These are phyloP conservation scores for Tachystola acroxantha DNA, from an alignment of 2,888 invertebrate species.

Conservation along the genomic window DNA sequence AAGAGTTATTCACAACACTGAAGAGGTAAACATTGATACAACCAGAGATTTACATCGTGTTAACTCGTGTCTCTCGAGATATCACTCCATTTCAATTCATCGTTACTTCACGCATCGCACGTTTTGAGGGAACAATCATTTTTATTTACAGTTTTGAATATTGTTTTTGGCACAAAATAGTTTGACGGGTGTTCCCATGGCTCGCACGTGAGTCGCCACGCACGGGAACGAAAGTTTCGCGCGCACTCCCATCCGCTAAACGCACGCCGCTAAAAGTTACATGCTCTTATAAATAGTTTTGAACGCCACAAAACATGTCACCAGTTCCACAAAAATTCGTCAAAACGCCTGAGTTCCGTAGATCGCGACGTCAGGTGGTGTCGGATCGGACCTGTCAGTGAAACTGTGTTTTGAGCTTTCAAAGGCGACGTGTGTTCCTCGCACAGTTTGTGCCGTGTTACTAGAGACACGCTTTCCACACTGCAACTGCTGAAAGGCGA, in stretches of 20 bases:
- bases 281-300: constrained; percentile 66
- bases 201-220: constrained; percentile 43
- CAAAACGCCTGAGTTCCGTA: constrained; percentile 39
- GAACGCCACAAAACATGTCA: constrained; percentile 42
- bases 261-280: constrained; percentile 50
- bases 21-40: constrained; percentile 72
- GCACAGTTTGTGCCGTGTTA: constrained; percentile 72
- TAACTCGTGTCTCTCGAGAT: constrained; percentile 35
- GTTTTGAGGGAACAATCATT: constrained; percentile 32
- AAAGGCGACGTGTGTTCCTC: constrained; percentile 64
- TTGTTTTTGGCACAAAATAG: constrained; percentile 60
- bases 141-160: constrained; percentile 35
- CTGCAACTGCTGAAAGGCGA: constrained; percentile 73
- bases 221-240: constrained; percentile 41
- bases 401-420: constrained; percentile 70
- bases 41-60: constrained; percentile 56
- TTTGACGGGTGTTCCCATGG: constrained; percentile 46
- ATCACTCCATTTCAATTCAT: constrained; percentile 44
- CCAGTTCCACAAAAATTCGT: constrained; percentile 51
- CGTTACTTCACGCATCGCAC: constrained; percentile 38
- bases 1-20: constrained; percentile 70
- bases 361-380: constrained; percentile 60
- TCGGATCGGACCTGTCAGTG: constrained; percentile 66
- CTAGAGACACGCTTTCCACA: constrained; percentile 69
- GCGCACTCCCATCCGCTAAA: constrained; percentile 47